Conservation (phyloP, 2,888 invertebrate species). For the Oxystoma pomonae region DNA sequence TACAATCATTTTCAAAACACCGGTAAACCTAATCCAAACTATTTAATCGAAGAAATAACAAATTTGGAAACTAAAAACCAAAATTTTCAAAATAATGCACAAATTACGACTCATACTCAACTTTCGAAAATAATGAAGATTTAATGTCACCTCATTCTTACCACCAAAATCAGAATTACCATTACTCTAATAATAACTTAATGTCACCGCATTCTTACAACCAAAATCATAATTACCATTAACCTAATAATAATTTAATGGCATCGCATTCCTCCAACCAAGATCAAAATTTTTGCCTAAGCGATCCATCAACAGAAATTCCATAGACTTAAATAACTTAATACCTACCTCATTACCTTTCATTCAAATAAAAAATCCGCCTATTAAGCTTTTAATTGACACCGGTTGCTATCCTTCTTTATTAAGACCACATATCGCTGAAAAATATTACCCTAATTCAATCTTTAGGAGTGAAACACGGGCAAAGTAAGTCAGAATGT, state of each 20-base stretch:
- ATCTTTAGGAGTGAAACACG: conserved; percentile 7
- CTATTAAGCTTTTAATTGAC: conserved; percentile 15
- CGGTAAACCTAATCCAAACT: neutral
- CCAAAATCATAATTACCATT: too few species aligned
- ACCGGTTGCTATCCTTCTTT: conserved; percentile 16
- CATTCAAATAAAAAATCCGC: conserved; percentile 12
- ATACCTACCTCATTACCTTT: conserved; percentile 11
- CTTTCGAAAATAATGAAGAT: neutral
- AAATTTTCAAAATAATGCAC: neutral
- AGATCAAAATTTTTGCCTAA: neutral
- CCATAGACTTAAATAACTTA: conserved; percentile 10
- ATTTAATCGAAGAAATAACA: neutral
- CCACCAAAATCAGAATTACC: neutral
- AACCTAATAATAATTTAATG: neutral
- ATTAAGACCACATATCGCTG: conserved; percentile 9
- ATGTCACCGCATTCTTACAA: too few species aligned
- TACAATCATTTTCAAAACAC: neutral
- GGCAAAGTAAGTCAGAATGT: neutral
- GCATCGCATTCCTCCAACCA: too few species aligned
- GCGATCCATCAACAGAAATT: neutral
- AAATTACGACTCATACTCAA: neutral
- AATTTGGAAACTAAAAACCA: neutral
- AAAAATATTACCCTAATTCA: conserved; percentile 12
- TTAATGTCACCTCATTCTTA: too few species aligned
- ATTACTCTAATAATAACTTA: too few species aligned